A percentile compares a stretch with the other conserved stretches of the same genome.
Evolutionary conservation across 1,140 invertebrate genomes (phyloP).

Genomic region (Sarcophaga peregrina): DNA sequence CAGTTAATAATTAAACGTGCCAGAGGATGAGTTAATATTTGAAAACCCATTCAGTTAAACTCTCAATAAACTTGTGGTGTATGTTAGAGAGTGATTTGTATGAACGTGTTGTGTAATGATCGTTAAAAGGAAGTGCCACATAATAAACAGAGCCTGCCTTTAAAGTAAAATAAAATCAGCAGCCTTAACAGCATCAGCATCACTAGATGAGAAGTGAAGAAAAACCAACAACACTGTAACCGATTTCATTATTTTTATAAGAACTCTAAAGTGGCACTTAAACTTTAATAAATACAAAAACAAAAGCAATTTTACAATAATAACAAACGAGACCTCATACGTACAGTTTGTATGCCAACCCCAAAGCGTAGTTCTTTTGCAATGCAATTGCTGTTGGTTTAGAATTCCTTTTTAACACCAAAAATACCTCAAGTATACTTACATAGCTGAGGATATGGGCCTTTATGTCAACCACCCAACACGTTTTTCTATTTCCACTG

Average conservation of each 20-base stretch:
- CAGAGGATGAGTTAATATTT: no score
- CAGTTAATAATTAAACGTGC: no score
- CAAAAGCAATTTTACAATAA: no score
- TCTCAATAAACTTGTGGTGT: not conserved
- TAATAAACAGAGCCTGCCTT: constrained; percentile 19
- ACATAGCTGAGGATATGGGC: not conserved
- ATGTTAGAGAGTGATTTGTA: not conserved
- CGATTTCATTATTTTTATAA: not conserved
- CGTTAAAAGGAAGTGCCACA: constrained; percentile 17
- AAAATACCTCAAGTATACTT: not conserved
- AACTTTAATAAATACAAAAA: constrained; percentile 25
- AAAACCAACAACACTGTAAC: no score
- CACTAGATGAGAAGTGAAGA: no score
- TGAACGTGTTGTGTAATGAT: not conserved
- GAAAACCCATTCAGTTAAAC: not conserved
- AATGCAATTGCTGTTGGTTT: not conserved
- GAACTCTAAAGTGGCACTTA: not conserved
- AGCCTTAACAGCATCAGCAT: not conserved
- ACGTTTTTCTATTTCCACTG: constrained; percentile 29
- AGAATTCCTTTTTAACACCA: not conserved
- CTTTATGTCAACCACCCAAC: constrained; percentile 43
- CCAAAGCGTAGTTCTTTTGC: no score
- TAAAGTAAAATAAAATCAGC: not conserved
- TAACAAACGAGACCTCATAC: no score
- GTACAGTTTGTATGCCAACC: no score